Evolutionary conservation across 2,888 invertebrate genomes (phyloP).

Genomic region (Amblyjoppa proteus): DNA sequence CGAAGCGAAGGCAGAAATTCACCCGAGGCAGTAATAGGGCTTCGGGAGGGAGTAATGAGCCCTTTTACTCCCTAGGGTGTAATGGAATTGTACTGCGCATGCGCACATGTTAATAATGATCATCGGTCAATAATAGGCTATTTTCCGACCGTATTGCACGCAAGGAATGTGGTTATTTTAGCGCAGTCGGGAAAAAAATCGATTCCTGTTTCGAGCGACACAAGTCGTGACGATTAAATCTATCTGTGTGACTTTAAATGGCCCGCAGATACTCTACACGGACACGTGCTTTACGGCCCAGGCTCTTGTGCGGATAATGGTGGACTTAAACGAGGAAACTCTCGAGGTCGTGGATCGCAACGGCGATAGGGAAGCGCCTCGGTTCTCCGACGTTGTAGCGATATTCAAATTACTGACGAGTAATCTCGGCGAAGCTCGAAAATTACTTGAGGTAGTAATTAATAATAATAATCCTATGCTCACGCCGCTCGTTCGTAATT

Average conservation of each 20-base stretch:
- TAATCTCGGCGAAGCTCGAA: constrained; percentile 86
- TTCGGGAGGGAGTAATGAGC: no score
- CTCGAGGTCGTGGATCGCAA: constrained; percentile 85
- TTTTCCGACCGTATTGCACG: no score
- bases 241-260: background rate
- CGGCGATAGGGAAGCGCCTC: constrained; percentile 86
- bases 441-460: constrained; percentile 83
- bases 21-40: no score
- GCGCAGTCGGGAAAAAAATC: background rate
- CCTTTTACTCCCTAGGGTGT: no score
- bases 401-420: constrained; percentile 90
- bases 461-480: background rate
- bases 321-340: constrained; percentile 89
- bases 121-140: no score
- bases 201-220: background rate
- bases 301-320: constrained; percentile 93
- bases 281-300: constrained; percentile 95
- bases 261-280: constrained; percentile 86
- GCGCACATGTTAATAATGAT: no score
- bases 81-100: no score
- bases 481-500: background rate
- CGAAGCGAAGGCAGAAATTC: no score
- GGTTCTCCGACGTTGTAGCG: constrained; percentile 90
- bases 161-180: no score
- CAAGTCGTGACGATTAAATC: background rate